Evolutionary conservation across 2,113 vertebrate genomes (phyloP).

Genomic region (Apaloderma vittatum): DNA sequence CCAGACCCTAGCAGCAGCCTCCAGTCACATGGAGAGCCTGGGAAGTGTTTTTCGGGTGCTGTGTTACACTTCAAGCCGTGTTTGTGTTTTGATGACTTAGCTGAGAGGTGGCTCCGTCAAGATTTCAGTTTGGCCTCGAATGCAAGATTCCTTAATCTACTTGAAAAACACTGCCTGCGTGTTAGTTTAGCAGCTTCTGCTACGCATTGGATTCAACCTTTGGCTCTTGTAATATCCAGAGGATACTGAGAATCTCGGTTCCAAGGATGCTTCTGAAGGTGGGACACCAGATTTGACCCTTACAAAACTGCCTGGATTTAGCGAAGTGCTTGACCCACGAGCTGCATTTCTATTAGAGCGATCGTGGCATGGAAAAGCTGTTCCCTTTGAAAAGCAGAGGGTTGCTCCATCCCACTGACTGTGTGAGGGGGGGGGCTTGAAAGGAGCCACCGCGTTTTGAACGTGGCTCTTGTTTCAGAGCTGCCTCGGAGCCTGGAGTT

Average conservation of each 20-base stretch:
- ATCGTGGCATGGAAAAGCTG: neutral
- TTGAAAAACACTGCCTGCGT: neutral
- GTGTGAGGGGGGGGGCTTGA: neutral
- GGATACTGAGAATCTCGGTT: neutral
- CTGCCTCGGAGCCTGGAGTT: slow-evolving; percentile 45
- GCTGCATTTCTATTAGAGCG: neutral
- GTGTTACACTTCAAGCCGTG: neutral
- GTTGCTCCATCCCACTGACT: neutral
- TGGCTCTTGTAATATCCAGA: accelerated
- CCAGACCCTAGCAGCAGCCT: neutral
- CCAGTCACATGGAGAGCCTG: neutral
- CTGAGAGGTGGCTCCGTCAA: neutral
- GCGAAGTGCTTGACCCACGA: neutral
- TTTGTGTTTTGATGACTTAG: neutral
- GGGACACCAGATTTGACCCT: neutral
- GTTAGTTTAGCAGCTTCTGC: neutral
- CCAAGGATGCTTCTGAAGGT: neutral
- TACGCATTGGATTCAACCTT: neutral
- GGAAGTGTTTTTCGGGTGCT: neutral
- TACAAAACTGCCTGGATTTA: neutral
- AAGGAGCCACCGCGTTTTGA: neutral
- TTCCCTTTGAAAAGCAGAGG: neutral
- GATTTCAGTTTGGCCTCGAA: neutral
- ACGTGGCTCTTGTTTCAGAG: neutral
- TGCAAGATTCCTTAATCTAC: neutral